Evolutionary conservation across 2,888 invertebrate species (phyloP).

Genomic region (Adelphocoris suturalis): DNA sequence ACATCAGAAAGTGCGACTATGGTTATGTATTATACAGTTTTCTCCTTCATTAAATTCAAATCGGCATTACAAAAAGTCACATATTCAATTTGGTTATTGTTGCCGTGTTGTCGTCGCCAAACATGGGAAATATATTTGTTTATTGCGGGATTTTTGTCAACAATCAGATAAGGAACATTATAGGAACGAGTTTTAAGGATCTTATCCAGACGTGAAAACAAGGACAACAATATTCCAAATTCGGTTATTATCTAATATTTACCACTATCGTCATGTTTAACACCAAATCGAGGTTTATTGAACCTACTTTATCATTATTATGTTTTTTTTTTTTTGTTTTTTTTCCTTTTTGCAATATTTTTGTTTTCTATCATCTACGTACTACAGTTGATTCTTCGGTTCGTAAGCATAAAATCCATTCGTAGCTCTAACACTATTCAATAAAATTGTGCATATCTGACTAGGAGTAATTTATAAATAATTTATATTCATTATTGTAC

Average conservation of each 20-base stretch:
- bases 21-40: constrained; percentile 15
- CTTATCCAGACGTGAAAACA: constrained; percentile 1
- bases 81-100: constrained; percentile 14
- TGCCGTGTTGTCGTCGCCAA: not conserved
- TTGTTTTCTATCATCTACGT: constrained; percentile 16
- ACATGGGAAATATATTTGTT: not conserved
- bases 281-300: constrained; percentile 43
- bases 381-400: constrained; percentile 8
- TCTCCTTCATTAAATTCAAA: constrained; percentile 3
- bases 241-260: constrained; percentile 12
- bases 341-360: constrained; percentile 6
- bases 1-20: not conserved
- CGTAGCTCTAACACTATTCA: constrained; percentile 16
- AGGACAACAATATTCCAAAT: constrained; percentile 45
- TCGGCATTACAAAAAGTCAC: constrained; percentile 9
- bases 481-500: constrained; percentile 56
- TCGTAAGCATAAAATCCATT: constrained; percentile 19
- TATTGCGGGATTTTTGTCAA: not conserved
- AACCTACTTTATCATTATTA: not conserved
- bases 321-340: constrained; percentile 10
- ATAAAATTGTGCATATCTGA: constrained; percentile 54
- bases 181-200: not conserved
- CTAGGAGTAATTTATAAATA: constrained; percentile 54
- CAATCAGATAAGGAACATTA: constrained; percentile 6
- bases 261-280: not conserved